These are phyloP conservation scores for Eristalis intricaria DNA, from an alignment of 2,888 invertebrate species.

Conservation along the genomic window DNA sequence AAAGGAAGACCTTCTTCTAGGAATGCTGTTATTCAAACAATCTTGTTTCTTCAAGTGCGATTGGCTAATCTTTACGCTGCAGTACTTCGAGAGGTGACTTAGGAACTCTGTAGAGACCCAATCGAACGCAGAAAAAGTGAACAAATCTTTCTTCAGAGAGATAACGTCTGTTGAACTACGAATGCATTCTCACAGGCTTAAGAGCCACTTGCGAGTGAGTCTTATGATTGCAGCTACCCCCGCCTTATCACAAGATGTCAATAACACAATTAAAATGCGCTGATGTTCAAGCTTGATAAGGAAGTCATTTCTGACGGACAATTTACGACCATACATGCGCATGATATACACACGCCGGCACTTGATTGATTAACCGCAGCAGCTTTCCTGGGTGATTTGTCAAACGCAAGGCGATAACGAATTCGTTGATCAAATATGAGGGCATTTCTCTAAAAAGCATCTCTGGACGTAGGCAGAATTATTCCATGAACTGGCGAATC, in stretches of 20 bases:
- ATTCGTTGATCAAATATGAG: not conserved
- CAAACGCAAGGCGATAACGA: not conserved
- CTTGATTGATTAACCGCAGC: not conserved
- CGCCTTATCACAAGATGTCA: not conserved
- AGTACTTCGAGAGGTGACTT: too few relatives aligned
- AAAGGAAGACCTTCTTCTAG: too few relatives aligned
- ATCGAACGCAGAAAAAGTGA: not conserved
- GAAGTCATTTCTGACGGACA: not conserved
- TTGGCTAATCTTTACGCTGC: too few relatives aligned
- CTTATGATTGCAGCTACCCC: not conserved
- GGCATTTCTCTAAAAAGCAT: not conserved
- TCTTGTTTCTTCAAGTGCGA: too few relatives aligned
- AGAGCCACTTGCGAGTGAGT: not conserved
- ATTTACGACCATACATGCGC: not conserved
- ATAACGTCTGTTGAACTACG: too few relatives aligned
- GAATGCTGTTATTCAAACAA: too few relatives aligned
- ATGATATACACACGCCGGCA: not conserved
- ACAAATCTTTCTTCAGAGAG: too few relatives aligned
- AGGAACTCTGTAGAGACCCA: not conserved
- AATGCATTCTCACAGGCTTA: not conserved
- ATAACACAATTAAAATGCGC: not conserved
- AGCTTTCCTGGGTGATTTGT: not conserved
- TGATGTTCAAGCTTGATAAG: not conserved
- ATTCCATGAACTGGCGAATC: too few relatives aligned
- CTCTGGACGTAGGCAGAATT: too few relatives aligned